Base-by-base conservation (phyloP, 2,113 vertebrate species). In the Centropus unirufus region DNA sequence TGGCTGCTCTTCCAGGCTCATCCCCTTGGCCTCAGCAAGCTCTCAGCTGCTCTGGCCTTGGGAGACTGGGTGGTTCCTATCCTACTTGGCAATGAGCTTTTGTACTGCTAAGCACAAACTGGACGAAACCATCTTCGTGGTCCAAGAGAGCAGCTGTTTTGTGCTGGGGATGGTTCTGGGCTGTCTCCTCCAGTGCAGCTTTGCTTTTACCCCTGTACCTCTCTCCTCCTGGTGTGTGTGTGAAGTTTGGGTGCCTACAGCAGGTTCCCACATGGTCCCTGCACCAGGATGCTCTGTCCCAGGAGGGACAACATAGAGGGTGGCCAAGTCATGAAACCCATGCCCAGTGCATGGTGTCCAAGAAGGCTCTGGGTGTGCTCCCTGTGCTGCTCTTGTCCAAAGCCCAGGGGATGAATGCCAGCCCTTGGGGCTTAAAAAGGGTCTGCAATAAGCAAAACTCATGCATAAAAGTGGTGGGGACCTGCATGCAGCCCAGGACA, bases 331-430 rank as follows among this genome's bases (percentile, higher is more conserved):
- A 1, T 1, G 34, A 42, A 5, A n/a, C 21, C 75, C 20, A 34
- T 4, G 22, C 21, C 30, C 6, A 2, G 6, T 1, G 36, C 2
- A 0, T 5, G 47, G 20, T 29, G 24, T 21, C n/a, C 4, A 5
- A 20, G 77, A 6, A 39, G 46, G 47, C 47, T 93, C 67, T 0
- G 1, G 1, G 54, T 39, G 3, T 0, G 0, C 58, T 64, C 73
- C 30, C 80, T 24, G 4, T 0, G 8, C 32, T 36, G 32, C 46
- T 51, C 70, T 32, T 19, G 1, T 24, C 58, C 24, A 5, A 44
- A 46, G 42, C 11, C 64, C 7, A 4, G 0, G 0, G 3, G 76
- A 5, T 14, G 87, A 42, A 20, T 26, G 12, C 12, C 61, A n/a
- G 7, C 26, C 15, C 62, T 24, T 9, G 23, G 54, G 73, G 62